phyloP scores from a whole-genome alignment of 2,797 vertebrate genomes.

The Pogonophryne albipinna region DNA sequence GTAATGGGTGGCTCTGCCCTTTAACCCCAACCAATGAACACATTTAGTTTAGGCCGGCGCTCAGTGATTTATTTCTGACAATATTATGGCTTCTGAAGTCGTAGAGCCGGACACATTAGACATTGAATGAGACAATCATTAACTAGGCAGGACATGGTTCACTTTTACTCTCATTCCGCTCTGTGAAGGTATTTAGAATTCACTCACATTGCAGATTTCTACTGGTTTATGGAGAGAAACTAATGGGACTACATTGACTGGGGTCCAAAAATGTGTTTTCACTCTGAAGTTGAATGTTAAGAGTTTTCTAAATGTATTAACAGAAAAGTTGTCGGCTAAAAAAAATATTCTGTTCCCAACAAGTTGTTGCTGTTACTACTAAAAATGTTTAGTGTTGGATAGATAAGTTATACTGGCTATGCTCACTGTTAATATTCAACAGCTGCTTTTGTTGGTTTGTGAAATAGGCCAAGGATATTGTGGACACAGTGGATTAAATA shows the following conservation, averaged over 20 bases:
- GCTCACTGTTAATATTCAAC: not conserved
- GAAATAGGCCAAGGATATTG: not conserved
- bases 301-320: constrained; percentile 43
- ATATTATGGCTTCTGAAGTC: constrained; percentile 83
- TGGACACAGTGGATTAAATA: not conserved
- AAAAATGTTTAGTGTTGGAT: constrained; percentile 3
- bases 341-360: not conserved
- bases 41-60: constrained; percentile 77
- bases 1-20: constrained; percentile 83
- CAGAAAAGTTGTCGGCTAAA: constrained; percentile 20
- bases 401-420: not conserved
- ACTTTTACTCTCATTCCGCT: constrained; percentile 75
- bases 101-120: constrained; percentile 73
- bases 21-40: constrained; percentile 82
- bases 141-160: constrained; percentile 78
- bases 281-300: constrained; percentile 55
- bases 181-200: constrained; percentile 77
- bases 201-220: constrained; percentile 73
- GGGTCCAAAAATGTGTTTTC: constrained; percentile 45
- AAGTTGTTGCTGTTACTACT: not conserved
- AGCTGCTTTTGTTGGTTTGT: constrained; percentile 6
- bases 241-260: constrained; percentile 64
- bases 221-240: constrained; percentile 81
- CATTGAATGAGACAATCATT: constrained; percentile 82
- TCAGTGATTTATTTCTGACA: constrained; percentile 85